A percentile compares a stretch with the other conserved stretches of the same genome.
These are phyloP conservation scores for Cranoglanis bouderius DNA, from an alignment of 2,113 vertebrate genomes.

Conservation along the genomic window DNA sequence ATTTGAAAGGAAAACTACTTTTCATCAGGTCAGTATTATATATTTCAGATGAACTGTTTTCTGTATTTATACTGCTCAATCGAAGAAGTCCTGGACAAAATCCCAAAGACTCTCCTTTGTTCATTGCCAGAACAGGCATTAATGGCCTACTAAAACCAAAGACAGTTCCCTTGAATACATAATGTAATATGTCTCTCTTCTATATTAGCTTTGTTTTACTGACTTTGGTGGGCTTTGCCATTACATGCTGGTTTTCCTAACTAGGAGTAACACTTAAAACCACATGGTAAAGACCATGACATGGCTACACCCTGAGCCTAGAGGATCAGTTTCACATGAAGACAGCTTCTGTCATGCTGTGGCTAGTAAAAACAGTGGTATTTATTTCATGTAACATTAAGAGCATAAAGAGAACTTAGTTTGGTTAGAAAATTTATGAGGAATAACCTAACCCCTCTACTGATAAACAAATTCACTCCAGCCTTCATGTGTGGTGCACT, in stretches of 20 bases:
- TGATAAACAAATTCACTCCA: background rate
- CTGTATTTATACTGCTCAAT: constrained; percentile 73
- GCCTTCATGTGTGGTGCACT: background rate
- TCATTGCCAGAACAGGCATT: constrained; percentile 57
- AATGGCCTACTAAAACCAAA: constrained; percentile 61
- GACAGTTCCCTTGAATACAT: background rate
- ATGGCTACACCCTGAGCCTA: constrained; percentile 24
- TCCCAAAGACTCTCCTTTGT: constrained; percentile 68
- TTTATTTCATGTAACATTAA: constrained; percentile 36
- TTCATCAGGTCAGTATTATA: constrained; percentile 72
- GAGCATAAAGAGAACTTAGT: constrained; percentile 36
- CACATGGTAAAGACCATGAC: constrained; percentile 55
- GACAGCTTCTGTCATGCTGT: constrained; percentile 55
- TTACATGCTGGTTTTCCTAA: constrained; percentile 53
- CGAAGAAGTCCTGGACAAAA: constrained; percentile 65
- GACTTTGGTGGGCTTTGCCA: constrained; percentile 27
- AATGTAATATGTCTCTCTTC: constrained; percentile 34
- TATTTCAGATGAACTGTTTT: constrained; percentile 71
- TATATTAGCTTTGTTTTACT: constrained; percentile 40
- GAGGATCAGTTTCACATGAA: constrained; percentile 59
- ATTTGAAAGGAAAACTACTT: constrained; percentile 78
- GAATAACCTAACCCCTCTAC: constrained; percentile 6
- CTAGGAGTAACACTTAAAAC: constrained; percentile 50
- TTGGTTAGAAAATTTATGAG: constrained; percentile 17
- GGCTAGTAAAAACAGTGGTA: constrained; percentile 40